Percentiles rank a stretch among this genome's conserved stretches.
These are phyloP conservation scores for Bradypus variegatus DNA, from an alignment of 2,797 vertebrate genomes.

Conservation along the genomic window DNA sequence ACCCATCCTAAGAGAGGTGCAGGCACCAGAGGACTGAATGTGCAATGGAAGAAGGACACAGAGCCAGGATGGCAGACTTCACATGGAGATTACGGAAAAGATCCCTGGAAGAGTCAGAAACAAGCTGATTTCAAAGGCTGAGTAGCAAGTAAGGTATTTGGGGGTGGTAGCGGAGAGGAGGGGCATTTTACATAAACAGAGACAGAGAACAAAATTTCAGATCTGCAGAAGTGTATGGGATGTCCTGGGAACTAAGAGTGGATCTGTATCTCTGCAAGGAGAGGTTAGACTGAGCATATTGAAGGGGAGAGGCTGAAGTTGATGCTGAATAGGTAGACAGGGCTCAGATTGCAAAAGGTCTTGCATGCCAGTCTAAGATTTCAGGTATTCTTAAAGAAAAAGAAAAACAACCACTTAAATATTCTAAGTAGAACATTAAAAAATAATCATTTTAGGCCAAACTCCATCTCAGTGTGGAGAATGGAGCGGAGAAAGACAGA, in stretches of 20 bases:
- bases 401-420: neutral
- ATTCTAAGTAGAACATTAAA: neutral
- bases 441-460: neutral
- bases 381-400: neutral
- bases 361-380: neutral
- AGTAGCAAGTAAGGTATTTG: neutral
- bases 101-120: neutral
- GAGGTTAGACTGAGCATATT: neutral
- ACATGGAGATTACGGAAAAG: neutral
- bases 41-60: accelerated
- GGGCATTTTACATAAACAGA: neutral
- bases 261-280: neutral
- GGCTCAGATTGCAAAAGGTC: neutral
- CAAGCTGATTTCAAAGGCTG: neutral
- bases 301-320: neutral
- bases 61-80: no score
- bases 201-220: neutral
- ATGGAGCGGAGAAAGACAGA: neutral
- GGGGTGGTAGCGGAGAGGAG: neutral
- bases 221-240: neutral
- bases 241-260: neutral
- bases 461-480: neutral
- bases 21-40: accelerated
- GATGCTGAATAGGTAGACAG: neutral
- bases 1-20: accelerated